A percentile compares a stretch with the other conserved stretches of the same genome.
Evolutionary conservation across 2,113 vertebrate species (phyloP).

Genomic region (Nyctibius bracteatus): DNA sequence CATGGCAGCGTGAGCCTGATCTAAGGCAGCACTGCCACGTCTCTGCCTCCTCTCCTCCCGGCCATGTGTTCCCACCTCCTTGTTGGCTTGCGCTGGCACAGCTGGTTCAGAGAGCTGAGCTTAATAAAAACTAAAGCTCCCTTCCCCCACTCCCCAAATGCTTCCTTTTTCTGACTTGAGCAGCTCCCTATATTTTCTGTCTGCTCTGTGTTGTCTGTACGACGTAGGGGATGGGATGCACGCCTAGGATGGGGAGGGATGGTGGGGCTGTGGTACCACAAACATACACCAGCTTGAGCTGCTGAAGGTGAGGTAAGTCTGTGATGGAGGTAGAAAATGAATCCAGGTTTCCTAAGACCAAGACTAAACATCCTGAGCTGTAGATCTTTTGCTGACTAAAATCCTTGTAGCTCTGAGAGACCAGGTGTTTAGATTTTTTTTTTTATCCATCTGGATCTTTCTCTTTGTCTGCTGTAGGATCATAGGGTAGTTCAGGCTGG

Average conservation of each 20-base stretch:
- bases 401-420: background rate
- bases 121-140: background rate
- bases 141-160: background rate
- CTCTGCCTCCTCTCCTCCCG: background rate
- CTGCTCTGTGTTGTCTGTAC: background rate
- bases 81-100: slow-evolving; percentile 8
- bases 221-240: fast-evolving
- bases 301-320: background rate
- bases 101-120: slow-evolving; percentile 28
- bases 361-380: background rate
- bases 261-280: background rate
- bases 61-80: slow-evolving; percentile 54
- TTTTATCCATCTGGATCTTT: background rate
- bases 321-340: background rate
- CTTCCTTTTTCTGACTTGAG: background rate
- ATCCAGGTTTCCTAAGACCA: background rate
- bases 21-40: background rate
- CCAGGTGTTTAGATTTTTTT: fast-evolving
- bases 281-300: background rate
- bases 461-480: background rate
- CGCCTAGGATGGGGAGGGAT: background rate
- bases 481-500: fast-evolving
- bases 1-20: slow-evolving; percentile 12
- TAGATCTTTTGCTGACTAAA: background rate
- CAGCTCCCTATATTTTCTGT: background rate